Evolutionary conservation across 2,888 invertebrate genomes (phyloP).

Genomic region (Cephus sareptanus): DNA sequence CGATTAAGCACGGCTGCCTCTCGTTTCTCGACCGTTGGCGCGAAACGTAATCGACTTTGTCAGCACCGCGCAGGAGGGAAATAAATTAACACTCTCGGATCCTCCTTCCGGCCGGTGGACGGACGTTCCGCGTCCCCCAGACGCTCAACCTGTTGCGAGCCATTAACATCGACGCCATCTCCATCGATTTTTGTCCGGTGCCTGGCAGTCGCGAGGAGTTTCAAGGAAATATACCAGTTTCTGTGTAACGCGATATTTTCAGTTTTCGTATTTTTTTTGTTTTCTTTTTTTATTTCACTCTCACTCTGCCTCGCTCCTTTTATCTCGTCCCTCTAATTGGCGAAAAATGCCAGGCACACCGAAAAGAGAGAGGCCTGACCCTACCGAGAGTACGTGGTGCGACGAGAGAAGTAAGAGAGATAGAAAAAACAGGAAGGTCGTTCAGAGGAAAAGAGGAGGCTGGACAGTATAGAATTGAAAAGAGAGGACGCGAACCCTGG

Average conservation of each 20-base stretch:
- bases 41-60: slow-evolving; percentile 4
- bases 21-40: not conserved
- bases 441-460: not conserved
- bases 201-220: slow-evolving; percentile 13
- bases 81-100: slow-evolving; percentile 7
- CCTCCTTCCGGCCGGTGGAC: slow-evolving; percentile 26
- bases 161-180: slow-evolving; percentile 46
- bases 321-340: not conserved
- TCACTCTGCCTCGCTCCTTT: not conserved
- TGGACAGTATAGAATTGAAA: not conserved
- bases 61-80: not conserved
- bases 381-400: not conserved
- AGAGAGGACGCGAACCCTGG: not conserved
- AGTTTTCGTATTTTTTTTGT: not conserved
- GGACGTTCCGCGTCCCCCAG: slow-evolving; percentile 37
- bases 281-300: not conserved
- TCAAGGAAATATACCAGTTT: not conserved
- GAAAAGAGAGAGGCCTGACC: not conserved
- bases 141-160: slow-evolving; percentile 49
- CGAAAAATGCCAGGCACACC: not conserved
- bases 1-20: not conserved
- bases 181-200: slow-evolving; percentile 40
- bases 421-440: not conserved
- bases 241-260: slow-evolving; percentile 3
- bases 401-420: not conserved